Conservation (phyloP, 2,888 invertebrate species). For the Scaptomyza polygonia region DNA sequence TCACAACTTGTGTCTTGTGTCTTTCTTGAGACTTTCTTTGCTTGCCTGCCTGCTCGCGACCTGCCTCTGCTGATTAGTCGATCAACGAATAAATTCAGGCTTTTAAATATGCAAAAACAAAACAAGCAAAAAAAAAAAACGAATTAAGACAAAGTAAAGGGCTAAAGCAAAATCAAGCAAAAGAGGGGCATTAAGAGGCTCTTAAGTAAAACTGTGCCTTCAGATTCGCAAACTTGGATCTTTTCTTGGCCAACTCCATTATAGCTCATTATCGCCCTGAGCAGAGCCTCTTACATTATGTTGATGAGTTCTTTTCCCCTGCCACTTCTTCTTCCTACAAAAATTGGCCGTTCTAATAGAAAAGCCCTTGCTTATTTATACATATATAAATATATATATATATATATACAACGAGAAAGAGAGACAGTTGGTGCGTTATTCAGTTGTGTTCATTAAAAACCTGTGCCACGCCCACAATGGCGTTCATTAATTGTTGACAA, state of each 20-base stretch:
- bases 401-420: slow-evolving; percentile 7
- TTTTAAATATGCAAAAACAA: slow-evolving; percentile 72
- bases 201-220: slow-evolving; percentile 49
- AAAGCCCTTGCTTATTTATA: slow-evolving; percentile 64
- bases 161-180: slow-evolving; percentile 26
- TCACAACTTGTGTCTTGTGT: neutral
- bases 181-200: slow-evolving; percentile 62
- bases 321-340: neutral
- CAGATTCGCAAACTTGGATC: slow-evolving; percentile 34
- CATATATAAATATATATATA: neutral
- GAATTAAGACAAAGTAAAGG: slow-evolving; percentile 33
- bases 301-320: slow-evolving; percentile 76
- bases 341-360: slow-evolving; percentile 66
- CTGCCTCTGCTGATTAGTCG: slow-evolving; percentile 65
- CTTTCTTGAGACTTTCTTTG: slow-evolving; percentile 54
- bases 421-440: slow-evolving; percentile 15
- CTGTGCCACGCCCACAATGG: slow-evolving; percentile 67
- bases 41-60: slow-evolving; percentile 7
- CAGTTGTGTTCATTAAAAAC: slow-evolving; percentile 65
- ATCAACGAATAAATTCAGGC: slow-evolving; percentile 61
- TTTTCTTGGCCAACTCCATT: slow-evolving; percentile 76
- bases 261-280: slow-evolving; percentile 84
- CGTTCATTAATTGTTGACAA: slow-evolving; percentile 79
- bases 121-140: slow-evolving; percentile 10
- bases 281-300: slow-evolving; percentile 83